Evolutionary conservation across 1,140 invertebrate species (phyloP).

Genomic region (Euwallacea fornicatus): DNA sequence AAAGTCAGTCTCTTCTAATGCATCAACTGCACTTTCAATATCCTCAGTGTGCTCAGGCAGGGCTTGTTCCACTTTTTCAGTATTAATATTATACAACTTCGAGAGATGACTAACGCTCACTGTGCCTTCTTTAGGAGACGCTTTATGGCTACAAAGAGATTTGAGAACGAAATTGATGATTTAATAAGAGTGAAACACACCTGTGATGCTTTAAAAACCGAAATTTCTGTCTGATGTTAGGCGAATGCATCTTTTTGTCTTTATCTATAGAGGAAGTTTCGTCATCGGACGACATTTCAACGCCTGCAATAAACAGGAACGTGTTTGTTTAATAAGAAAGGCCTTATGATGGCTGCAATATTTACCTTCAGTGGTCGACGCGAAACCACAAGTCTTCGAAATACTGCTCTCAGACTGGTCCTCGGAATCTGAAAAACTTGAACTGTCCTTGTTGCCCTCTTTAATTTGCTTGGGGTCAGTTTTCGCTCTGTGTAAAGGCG

Average conservation of each 20-base stretch:
- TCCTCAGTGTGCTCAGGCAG: constrained; percentile 49
- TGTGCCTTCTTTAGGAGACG: constrained; percentile 42
- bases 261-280: constrained; percentile 49
- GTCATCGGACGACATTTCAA: constrained; percentile 53
- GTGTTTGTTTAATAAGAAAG: too few species aligned
- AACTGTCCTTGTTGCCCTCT: constrained; percentile 57
- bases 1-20: constrained; percentile 52
- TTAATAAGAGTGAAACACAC: neutral
- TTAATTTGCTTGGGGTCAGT: constrained; percentile 41
- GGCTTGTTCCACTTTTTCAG: constrained; percentile 42
- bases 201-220: constrained; percentile 37
- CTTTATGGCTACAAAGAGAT: constrained; percentile 27
- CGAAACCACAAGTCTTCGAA: constrained; percentile 50
- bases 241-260: constrained; percentile 34
- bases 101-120: constrained; percentile 40
- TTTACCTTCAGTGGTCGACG: constrained; percentile 52
- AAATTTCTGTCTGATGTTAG: constrained; percentile 38
- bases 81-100: constrained; percentile 50
- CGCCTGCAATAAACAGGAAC: constrained; percentile 36
- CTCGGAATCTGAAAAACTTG: constrained; percentile 63
- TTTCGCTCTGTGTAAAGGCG: constrained; percentile 39
- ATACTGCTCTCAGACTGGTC: constrained; percentile 55
- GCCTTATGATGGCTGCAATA: neutral
- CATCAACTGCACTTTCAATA: constrained; percentile 61
- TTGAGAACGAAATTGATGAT: neutral